Base-by-base conservation (phyloP, 2,888 invertebrate genomes). In the Stenchaetothrips biformis region DNA sequence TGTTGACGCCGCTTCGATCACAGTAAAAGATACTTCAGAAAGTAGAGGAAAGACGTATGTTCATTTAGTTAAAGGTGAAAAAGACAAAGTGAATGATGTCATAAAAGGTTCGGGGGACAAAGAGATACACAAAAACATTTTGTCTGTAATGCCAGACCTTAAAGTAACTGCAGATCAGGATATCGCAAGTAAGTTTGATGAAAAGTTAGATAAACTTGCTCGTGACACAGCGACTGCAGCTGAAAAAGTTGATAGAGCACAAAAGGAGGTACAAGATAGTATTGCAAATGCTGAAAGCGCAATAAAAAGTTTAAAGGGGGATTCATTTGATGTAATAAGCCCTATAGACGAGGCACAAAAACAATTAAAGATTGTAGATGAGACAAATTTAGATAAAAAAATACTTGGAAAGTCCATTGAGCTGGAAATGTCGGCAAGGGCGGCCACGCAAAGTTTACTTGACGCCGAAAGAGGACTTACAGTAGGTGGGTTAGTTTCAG, bases 21-120 rank as follows among this genome's bases (percentile, higher is more conserved):
- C 13, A 18, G 8, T 13, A 4, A 53, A 53, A 18, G 53, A 53
- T 7, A 53, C 67, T 74, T n/a, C 7, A 21, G 7, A 21, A 21
- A 25, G 11, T 4, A 25, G 9, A 25, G 25, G 25, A 7, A 21
- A 25, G 9, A 11, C 67, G 11, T 74, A 79, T 37, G 53, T 53
- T 53, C 80, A 82, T 53, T 67, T 80, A 25, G 80, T 81, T 21
- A 79, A 77, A 53, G 81, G 67, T 11, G 81, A 78, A 9, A 77
- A 62, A 18, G 48, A 81, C 6, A 48, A 82, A 74, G 48, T 53
- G 3, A 53, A 27, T 48, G 79, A 67, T 18, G 79, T 47, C 8
- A 79, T 37, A 77, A 81, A 81, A 25, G 27, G n/a, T 8, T 77
- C 78, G 18, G 74, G 37, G 9, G 49, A 53, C 27, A 77, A 74